Evolutionary conservation across 35 echinoderm and acorn worm species (phyloP).

Genomic region (Apostichopus japonicus): DNA sequence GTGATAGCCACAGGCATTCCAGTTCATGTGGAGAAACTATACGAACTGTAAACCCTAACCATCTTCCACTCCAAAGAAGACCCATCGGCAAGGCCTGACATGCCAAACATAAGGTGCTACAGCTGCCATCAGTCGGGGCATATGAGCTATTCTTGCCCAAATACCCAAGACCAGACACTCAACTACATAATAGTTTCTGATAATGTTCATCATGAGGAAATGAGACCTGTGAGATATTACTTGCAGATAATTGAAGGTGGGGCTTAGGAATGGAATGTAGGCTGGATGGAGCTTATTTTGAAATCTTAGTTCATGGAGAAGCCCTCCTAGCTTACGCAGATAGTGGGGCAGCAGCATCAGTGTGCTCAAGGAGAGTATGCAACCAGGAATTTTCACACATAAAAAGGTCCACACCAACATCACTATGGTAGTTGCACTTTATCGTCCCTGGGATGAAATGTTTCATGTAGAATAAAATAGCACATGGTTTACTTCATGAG

Average conservation of each 20-base stretch:
- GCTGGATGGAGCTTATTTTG: constrained; percentile 44
- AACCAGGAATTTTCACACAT: too few species aligned
- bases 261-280: not conserved
- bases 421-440: too few species aligned
- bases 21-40: not conserved
- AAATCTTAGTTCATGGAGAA: constrained; percentile 8
- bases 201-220: not conserved
- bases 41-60: too few species aligned
- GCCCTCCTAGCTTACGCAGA: constrained; percentile 10
- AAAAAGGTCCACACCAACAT: too few species aligned
- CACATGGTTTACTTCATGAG: too few species aligned
- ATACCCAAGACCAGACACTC: not conserved
- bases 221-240: not conserved
- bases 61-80: not conserved
- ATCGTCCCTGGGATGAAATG: too few species aligned
- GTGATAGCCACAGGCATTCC: not conserved
- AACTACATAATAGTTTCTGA: not conserved
- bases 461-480: too few species aligned
- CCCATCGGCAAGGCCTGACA: not conserved
- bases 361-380: not conserved
- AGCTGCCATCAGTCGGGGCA: not conserved
- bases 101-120: constrained; percentile 18
- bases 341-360: not conserved
- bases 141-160: constrained; percentile 59
- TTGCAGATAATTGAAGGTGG: not conserved